phyloP scores from a whole-genome alignment of 2,113 vertebrate species.

The Gracilinanus agilis region DNA sequence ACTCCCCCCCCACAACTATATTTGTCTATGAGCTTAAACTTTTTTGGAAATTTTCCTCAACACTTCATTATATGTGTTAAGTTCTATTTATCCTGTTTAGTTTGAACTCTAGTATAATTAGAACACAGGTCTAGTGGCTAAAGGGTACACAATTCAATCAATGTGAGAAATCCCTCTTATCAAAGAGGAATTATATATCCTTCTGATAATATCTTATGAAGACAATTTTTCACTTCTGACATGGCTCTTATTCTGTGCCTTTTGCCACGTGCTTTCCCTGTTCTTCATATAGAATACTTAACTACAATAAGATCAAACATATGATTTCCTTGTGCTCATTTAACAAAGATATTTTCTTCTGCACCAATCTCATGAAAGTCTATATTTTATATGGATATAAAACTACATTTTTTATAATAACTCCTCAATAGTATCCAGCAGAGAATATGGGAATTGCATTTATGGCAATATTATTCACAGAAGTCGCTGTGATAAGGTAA shows the following conservation, averaged over 20 bases:
- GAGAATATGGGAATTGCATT: background rate
- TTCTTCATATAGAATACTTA: conserved; percentile 27
- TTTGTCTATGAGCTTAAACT: conserved; percentile 60
- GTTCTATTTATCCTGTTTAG: conserved; percentile 25
- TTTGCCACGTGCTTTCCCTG: conserved; percentile 24
- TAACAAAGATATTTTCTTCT: conserved; percentile 36
- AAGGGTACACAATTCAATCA: conserved; percentile 41
- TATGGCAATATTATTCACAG: background rate
- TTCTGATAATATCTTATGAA: conserved; percentile 39
- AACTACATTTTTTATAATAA: conserved; percentile 41
- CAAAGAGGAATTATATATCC: background rate
- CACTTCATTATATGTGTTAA: conserved; percentile 45
- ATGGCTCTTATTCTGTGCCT: background rate
- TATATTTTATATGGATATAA: conserved; percentile 5
- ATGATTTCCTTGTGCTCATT: conserved; percentile 6
- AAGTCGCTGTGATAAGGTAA: conserved; percentile 37
- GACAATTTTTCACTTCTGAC: conserved; percentile 43
- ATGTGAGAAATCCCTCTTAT: conserved; percentile 21
- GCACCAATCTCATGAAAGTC: background rate
- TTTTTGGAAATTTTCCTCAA: conserved; percentile 55
- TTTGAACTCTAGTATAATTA: conserved; percentile 7
- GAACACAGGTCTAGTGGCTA: conserved; percentile 16
- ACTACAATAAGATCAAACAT: background rate
- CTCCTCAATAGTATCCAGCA: conserved; percentile 15
- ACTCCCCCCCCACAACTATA: background rate